phyloP scores from a whole-genome alignment of 2,113 vertebrate species.

The Asarcornis scutulata region DNA sequence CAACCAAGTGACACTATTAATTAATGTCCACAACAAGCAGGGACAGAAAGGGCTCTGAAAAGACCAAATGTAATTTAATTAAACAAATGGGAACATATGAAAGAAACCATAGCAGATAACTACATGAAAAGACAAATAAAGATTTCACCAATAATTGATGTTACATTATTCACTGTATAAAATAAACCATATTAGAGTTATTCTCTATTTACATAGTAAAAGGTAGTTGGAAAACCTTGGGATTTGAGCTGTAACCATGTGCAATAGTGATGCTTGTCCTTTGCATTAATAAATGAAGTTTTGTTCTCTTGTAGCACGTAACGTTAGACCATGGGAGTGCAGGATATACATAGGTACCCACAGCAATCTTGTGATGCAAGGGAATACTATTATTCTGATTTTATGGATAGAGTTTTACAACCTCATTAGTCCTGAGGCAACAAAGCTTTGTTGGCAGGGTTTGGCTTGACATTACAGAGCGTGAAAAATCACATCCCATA shows the following conservation, averaged over 20 bases:
- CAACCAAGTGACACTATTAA: constrained; percentile 71
- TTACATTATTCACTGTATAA: neutral
- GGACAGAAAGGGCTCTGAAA: constrained; percentile 45
- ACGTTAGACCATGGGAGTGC: neutral
- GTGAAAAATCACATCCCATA: constrained; percentile 63
- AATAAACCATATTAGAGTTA: neutral
- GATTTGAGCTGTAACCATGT: constrained; percentile 23
- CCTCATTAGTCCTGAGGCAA: constrained; percentile 70
- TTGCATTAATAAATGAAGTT: constrained; percentile 7
- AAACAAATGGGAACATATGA: constrained; percentile 53
- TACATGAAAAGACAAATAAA: constrained; percentile 45
- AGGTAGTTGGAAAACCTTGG: neutral
- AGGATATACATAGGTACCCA: constrained; percentile 14
- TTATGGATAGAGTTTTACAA: constrained; percentile 70
- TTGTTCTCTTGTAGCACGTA: neutral
- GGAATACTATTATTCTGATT: constrained; percentile 60
- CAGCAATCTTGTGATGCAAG: constrained; percentile 25
- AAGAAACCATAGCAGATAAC: constrained; percentile 33
- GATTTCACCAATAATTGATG: constrained; percentile 51
- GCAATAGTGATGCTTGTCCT: neutral
- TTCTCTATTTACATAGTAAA: neutral
- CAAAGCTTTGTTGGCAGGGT: constrained; percentile 61
- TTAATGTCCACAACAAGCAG: constrained; percentile 62
- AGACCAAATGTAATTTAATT: constrained; percentile 66
- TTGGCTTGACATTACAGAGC: constrained; percentile 54